These are phyloP conservation scores for Solea senegalensis DNA, from an alignment of 2,113 vertebrate species.

Conservation along the genomic window DNA sequence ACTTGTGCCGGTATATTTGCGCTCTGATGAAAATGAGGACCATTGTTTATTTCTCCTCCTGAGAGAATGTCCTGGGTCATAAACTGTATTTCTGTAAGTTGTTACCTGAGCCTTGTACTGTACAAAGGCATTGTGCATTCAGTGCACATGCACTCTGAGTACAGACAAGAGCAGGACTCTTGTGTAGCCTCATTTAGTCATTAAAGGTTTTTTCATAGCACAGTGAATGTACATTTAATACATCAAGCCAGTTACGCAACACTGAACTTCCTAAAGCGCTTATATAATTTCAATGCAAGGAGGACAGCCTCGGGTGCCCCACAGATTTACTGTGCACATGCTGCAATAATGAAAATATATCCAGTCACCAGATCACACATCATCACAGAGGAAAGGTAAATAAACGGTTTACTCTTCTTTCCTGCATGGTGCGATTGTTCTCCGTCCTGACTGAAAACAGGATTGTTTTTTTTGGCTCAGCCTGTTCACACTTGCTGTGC, in stretches of 20 bases:
- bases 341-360: neutral
- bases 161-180: neutral
- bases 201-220: neutral
- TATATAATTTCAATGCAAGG: conserved; percentile 6
- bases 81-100: neutral
- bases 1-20: neutral
- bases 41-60: neutral
- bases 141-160: too few relatives aligned
- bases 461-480: neutral
- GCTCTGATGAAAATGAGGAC: neutral
- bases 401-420: neutral
- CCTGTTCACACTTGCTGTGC: neutral
- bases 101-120: too few relatives aligned
- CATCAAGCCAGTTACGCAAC: conserved; percentile 5
- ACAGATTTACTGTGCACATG: conserved; percentile 6
- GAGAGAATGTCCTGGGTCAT: neutral
- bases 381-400: too few relatives aligned
- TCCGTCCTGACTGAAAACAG: neutral
- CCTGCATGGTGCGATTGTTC: neutral
- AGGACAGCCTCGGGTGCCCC: neutral
- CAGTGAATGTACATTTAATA: neutral
- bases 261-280: conserved; percentile 4
- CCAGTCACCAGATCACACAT: neutral
- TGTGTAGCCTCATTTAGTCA: neutral
- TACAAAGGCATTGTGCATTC: too few relatives aligned